Evolutionary conservation across 2,888 invertebrate species (phyloP), one percentile per base, ranked within the genome.

Genomic region (Cabera pusaria): DNA sequence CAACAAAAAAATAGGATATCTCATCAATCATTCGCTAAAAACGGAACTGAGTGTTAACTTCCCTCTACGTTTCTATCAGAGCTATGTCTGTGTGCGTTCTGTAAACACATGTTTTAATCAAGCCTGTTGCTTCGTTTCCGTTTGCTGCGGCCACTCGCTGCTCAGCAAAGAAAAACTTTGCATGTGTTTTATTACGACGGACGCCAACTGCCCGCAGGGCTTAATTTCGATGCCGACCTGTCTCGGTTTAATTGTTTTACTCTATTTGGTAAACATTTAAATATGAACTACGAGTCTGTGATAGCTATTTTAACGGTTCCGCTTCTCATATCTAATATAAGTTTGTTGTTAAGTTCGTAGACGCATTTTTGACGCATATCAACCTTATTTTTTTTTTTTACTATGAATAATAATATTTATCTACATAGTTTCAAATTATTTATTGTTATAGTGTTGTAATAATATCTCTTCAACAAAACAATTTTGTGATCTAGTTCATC

Each of bases 81-180:
- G 80, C 78, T 82, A 79, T 79, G 70, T 85, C 70, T 69, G 75
- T 74, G 76, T 83, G 87, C 85, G 82, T 83, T 72, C 69, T 81
- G 87, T 85, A 87, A 86, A 88, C 86, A 88, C 81, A 76, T 87
- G 82, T 87, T 88, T 88, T 88, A 88, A 88, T 88, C 85, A 87
- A 87, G 82, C 88, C 86, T 86, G 86, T 87, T 87, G 86, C 86
- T 82, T 71, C 75, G 68, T 73, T 74, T 84, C 86, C 87, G 85
- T 68, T 76, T 63, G 73, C 76, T 73, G 83, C 70, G 81, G 79
- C 80, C 74, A 72, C 71, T 71, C 72, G 65, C 59, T 69, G 70
- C 76, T 81, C 64, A 59, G 83, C 85, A 88, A 87, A 85, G 87
- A 87, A 87, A 85, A 87, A 87, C 87, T 88, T 87, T 86, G 87